Evolutionary conservation across 2,797 vertebrate species (phyloP).

Genomic region (Alosa sapidissima): DNA sequence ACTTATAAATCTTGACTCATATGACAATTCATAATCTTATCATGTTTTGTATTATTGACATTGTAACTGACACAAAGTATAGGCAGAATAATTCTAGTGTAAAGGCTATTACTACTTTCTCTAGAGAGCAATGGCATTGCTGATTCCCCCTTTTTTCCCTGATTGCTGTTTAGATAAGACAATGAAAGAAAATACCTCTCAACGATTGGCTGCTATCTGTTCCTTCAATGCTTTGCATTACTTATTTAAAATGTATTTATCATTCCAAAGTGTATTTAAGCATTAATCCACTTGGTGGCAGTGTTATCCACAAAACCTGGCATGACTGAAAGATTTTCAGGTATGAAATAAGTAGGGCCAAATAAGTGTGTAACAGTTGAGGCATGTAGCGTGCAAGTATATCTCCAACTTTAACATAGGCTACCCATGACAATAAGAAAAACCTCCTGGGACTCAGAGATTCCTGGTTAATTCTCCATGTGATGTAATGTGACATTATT

Average conservation of each 20-base stretch:
- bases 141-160: not conserved
- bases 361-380: too few relatives aligned
- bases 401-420: not conserved
- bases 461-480: not conserved
- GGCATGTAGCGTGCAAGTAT: not conserved
- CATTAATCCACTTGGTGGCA: not conserved
- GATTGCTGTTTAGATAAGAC: constrained; percentile 19
- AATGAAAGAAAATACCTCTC: constrained; percentile 5
- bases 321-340: not conserved
- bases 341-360: not conserved
- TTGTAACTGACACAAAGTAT: not conserved
- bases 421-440: not conserved
- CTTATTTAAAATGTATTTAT: constrained; percentile 12
- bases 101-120: not conserved
- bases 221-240: not conserved
- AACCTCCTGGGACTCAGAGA: not conserved
- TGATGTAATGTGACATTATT: not conserved
- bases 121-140: not conserved
- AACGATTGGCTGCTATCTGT: constrained; percentile 16
- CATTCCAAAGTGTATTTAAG: not conserved
- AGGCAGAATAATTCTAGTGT: not conserved
- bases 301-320: not conserved
- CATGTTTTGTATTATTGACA: not conserved
- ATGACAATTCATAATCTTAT: not conserved
- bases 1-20: not conserved